These are phyloP conservation scores for Eupithecia dodoneata DNA, from an alignment of 2,888 invertebrate species.

Conservation along the genomic window DNA sequence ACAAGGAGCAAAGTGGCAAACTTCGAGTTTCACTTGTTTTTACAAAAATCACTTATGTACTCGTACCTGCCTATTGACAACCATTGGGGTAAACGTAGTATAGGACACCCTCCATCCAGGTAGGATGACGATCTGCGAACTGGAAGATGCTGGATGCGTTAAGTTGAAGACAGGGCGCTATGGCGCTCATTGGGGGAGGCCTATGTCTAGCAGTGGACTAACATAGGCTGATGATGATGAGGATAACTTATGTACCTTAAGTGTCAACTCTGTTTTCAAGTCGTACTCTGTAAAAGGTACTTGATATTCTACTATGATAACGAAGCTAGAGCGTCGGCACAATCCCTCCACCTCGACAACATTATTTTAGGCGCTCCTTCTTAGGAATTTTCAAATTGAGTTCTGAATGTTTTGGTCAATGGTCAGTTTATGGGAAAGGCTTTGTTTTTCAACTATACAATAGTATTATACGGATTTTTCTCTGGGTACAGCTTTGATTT, in stretches of 20 bases:
- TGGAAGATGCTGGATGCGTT: no score
- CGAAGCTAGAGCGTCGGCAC: background rate
- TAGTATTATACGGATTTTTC: background rate
- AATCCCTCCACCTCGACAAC: background rate
- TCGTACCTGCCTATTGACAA: no score
- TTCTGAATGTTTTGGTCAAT: slow-evolving; percentile 1
- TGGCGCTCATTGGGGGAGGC: no score
- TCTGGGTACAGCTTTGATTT: background rate
- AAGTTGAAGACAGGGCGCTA: no score
- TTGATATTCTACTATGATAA: background rate
- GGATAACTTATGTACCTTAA: no score
- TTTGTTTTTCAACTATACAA: background rate
- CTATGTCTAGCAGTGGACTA: no score
- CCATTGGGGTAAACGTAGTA: no score
- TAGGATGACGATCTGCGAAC: no score
- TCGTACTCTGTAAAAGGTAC: slow-evolving; percentile 11
- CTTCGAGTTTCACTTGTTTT: background rate
- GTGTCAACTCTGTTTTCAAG: background rate
- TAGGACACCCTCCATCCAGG: no score
- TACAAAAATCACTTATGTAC: background rate
- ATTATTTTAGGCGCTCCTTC: background rate
- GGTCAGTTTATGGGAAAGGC: no score
- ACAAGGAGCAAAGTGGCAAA: background rate
- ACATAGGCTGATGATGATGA: no score
- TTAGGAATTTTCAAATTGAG: background rate